A percentile compares a stretch with the other conserved stretches of the same genome.
Conservation (phyloP, 2,888 invertebrate genomes). For the Lepas anatifera region DNA sequence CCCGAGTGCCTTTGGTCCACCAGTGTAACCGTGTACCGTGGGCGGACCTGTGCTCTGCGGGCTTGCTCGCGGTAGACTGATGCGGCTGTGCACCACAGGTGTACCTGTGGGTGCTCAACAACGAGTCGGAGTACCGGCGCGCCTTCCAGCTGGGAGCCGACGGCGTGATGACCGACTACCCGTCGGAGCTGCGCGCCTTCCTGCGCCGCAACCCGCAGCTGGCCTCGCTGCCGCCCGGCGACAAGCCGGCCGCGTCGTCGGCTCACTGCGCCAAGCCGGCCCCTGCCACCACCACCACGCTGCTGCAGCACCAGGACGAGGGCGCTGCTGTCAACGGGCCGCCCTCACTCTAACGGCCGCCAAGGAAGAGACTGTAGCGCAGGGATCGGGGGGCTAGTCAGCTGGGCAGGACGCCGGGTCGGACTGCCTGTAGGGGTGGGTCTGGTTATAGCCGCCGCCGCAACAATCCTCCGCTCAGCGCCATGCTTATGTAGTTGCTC, state of each 20-base stretch:
- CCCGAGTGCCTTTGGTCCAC: too few species aligned
- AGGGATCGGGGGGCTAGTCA: too few species aligned
- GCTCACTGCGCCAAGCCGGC: background rate
- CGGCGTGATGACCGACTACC: conserved; percentile 59
- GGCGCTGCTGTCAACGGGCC: too few species aligned
- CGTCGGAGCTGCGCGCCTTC: conserved; percentile 42
- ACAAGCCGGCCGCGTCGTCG: background rate
- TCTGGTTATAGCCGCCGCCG: too few species aligned
- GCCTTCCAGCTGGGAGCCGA: conserved; percentile 46
- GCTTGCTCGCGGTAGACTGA: background rate
- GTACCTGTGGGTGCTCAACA: conserved; percentile 53
- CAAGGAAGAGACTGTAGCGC: too few species aligned
- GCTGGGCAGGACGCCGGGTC: too few species aligned
- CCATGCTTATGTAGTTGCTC: too few species aligned
- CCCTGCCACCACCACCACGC: background rate
- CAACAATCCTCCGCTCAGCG: too few species aligned
- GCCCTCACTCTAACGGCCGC: too few species aligned
- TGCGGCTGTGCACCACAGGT: conserved; percentile 35
- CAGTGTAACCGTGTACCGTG: too few species aligned
- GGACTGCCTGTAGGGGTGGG: too few species aligned
- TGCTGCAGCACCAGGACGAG: background rate
- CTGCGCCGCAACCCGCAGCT: conserved; percentile 30
- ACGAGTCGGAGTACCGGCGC: conserved; percentile 45
- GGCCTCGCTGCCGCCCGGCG: background rate
- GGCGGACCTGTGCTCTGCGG: too few species aligned